phyloP scores from a whole-genome alignment of 2,888 invertebrate genomes.

The Dione vanillae region DNA sequence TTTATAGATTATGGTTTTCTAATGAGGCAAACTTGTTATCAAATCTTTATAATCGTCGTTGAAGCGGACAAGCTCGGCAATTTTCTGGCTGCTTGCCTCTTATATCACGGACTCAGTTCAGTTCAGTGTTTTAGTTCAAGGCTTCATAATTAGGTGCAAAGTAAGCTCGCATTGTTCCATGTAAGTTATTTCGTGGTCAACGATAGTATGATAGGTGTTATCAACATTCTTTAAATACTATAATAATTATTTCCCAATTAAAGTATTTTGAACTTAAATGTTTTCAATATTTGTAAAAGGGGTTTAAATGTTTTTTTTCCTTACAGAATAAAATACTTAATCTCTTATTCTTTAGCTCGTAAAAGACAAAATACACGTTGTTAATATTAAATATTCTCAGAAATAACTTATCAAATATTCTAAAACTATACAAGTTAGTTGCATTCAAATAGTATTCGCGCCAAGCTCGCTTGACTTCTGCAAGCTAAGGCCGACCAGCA shows the following conservation, averaged over 20 bases:
- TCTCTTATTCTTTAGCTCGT: too few relatives aligned
- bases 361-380: too few relatives aligned
- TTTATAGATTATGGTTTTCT: conserved; percentile 30
- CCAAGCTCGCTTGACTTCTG: too few relatives aligned
- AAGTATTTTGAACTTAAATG: neutral
- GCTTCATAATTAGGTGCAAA: conserved; percentile 34
- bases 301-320: too few relatives aligned
- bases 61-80: conserved; percentile 36
- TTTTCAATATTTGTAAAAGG: too few relatives aligned
- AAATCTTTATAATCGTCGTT: conserved; percentile 36
- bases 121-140: conserved; percentile 39
- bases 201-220: conserved; percentile 5
- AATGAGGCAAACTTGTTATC: conserved; percentile 36
- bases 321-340: too few relatives aligned
- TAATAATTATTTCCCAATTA: neutral
- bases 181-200: conserved; percentile 3
- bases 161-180: conserved; percentile 19
- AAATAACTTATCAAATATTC: too few relatives aligned
- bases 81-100: conserved; percentile 35
- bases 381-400: too few relatives aligned
- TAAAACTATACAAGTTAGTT: too few relatives aligned
- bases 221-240: neutral
- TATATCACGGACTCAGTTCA: conserved; percentile 35
- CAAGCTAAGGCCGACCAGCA: too few relatives aligned
- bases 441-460: too few relatives aligned